Evolutionary conservation across 2,113 vertebrate genomes (phyloP), one percentile per base, ranked within the genome.

Genomic region (Poeciliopsis prolifica): DNA sequence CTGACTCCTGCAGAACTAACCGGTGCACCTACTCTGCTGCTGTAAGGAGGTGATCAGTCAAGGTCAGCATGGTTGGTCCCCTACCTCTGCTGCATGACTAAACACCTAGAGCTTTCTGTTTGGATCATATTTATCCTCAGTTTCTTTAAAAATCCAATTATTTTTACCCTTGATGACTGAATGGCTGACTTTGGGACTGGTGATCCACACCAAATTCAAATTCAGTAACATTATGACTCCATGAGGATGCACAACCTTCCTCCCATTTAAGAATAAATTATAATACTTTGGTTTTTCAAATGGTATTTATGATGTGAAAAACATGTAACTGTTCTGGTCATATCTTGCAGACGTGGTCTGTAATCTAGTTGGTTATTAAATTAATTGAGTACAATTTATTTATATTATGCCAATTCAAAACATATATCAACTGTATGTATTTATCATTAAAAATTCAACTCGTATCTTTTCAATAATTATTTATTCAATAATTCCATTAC

Each of bases 1-100:
- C 88, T 87, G 91, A 92, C 86, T 86, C 51, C 68, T 80, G 86
- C 77, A 88, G 77, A 89, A 80, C n/a, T 35, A 61, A 44, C 42
- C 30, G 17, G 61, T 29, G 28, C 62, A 48, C 68, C 63, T 80
- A 30, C 72, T 68, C 74, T 29, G 66, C 69, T 69, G 68, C 77
- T 75, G 63, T 29, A 58, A 71, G 75, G 75, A 79, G 78, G 88
- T 75, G 83, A 90, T 86, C 81, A 81, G 79, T 89, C 90, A 88
- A 90, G 88, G 88, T 88, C 85, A 75, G 37, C 37, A 64, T 65
- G 31, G 61, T 70, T 66, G 65, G 75, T 70, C 54, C 78, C 75
- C 33, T 80, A 51, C 80, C 44, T 62, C 80, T 51, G 29, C 75
- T 81, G 87, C 85, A 88, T 83, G 64, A 75, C 24, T 86, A 86